Conservation (phyloP, 1,140 invertebrate genomes). For the Hycleus phaleratus region DNA sequence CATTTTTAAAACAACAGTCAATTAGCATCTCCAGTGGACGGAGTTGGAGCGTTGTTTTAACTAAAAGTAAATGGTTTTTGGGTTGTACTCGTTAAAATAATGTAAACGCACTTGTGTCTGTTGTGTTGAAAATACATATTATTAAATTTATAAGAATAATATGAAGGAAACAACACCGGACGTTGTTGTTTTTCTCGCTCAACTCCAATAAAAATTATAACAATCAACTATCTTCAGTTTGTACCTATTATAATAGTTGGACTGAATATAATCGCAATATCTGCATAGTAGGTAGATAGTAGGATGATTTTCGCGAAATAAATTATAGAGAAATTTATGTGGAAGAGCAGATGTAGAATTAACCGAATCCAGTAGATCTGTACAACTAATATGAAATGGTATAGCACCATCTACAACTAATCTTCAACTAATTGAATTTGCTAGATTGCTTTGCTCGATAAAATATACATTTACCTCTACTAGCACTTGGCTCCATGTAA, state of each 20-base stretch:
- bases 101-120: conserved; percentile 10
- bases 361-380: conserved; percentile 24
- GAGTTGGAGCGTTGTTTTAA: conserved; percentile 26
- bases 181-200: too few species aligned
- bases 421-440: conserved; percentile 41
- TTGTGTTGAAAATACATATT: background rate
- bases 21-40: conserved; percentile 27
- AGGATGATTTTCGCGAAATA: conserved; percentile 4
- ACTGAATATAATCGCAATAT: too few species aligned
- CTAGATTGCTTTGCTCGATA: conserved; percentile 41
- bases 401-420: conserved; percentile 37
- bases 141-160: too few species aligned
- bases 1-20: conserved; percentile 32
- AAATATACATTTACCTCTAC: conserved; percentile 38
- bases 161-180: too few species aligned
- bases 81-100: conserved; percentile 23
- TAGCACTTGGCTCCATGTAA: conserved; percentile 27
- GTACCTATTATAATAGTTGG: too few species aligned
- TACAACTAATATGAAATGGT: conserved; percentile 35
- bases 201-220: too few species aligned
- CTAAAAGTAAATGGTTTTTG: conserved; percentile 28
- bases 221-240: too few species aligned
- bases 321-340: conserved; percentile 20
- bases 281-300: too few species aligned
- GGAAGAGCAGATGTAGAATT: conserved; percentile 28